Base-by-base conservation (phyloP, 2,113 vertebrate genomes). In the Hypomesus transpacificus region DNA sequence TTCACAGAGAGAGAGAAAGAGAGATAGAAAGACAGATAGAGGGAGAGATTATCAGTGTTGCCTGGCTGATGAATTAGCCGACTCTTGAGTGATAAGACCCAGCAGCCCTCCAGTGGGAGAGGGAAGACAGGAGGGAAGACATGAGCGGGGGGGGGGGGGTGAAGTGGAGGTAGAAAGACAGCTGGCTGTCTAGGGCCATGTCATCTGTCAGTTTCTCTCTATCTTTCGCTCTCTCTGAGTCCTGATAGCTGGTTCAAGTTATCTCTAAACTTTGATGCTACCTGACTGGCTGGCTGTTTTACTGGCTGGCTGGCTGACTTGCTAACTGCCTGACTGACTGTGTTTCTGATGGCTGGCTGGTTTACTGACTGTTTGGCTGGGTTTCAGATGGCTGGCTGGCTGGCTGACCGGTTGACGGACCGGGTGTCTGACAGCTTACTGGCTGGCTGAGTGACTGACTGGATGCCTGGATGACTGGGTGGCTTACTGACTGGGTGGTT, bases 41-140 rank as follows among this genome's bases (percentile, higher is more conserved):
- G 14, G 4, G 84, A 87, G 79, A 84, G 85, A 87, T 95, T 94
- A 94, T 94, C 93, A 90, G 92, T 84, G 85, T 89, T 90, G 81
- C 91, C 92, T 94, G 87, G 88, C 90, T 92, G 91, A 91, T 93
- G 93, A 94, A 95, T 95, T 94, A 95, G 91, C 90, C 88, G 89
- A 89, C 89, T 89, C 90, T 89, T 90, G 92, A 94, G 91, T 92
- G 93, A 95, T 93, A 94, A 94, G 91, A 89, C 89, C 91, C 89
- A 88, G 89, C 90, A 91, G 88, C 88, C 88, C 89, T 91, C 90
- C 84, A 86, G 89, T 51, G 52, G 66, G 51, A 66, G 24, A 26
- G 1, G 24, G 24, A 26, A 26, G 56, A 34, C 17, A 39, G 46
- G 39, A 52, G 69, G 66, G 56, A 51, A 60, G 61, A 26, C 21